Conservation (phyloP, 2,113 vertebrate species). For the Galemys pyrenaicus region DNA sequence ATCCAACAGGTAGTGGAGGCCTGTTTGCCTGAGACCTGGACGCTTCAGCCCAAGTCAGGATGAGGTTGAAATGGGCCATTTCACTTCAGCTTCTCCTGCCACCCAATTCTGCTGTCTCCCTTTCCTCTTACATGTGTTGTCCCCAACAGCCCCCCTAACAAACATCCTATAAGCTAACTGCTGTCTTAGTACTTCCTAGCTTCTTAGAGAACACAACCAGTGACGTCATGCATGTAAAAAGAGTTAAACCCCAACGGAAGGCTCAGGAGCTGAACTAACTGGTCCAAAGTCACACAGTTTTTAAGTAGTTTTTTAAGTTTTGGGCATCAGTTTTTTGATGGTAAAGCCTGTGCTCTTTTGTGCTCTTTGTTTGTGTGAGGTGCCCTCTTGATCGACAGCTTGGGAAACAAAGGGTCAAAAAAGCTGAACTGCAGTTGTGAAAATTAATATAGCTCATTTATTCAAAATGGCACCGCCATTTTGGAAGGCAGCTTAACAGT, state of each 20-base stretch:
- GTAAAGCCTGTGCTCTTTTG: background rate
- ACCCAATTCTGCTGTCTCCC: background rate
- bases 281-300: background rate
- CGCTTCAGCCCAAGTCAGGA: background rate
- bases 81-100: background rate
- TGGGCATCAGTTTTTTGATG: background rate
- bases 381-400: background rate
- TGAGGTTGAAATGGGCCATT: background rate
- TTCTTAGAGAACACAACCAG: background rate
- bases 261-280: background rate
- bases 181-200: background rate
- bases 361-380: background rate
- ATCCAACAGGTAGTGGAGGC: background rate
- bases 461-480: background rate
- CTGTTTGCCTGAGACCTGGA: background rate
- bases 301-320: background rate
- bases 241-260: background rate
- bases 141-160: background rate
- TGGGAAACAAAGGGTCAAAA: conserved; percentile 20
- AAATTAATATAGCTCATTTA: background rate
- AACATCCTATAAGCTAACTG: background rate
- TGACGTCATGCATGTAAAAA: background rate
- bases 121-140: background rate
- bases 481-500: background rate
- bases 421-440: background rate